Evolutionary conservation across 1,140 invertebrate genomes (phyloP).

Genomic region (Neodiprion pinetum): DNA sequence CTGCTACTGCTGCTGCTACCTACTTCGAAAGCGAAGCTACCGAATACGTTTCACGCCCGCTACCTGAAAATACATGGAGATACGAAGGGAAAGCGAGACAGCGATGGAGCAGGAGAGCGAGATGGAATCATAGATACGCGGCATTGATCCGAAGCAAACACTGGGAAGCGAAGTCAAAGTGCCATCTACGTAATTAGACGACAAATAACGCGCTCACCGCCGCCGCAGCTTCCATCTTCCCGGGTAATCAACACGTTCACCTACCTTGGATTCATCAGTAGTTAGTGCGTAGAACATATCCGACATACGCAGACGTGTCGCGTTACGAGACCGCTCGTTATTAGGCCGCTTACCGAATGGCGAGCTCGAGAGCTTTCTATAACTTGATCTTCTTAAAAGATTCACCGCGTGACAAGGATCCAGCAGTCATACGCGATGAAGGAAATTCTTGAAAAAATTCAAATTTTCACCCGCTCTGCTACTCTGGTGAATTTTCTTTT

Average conservation of each 20-base stretch:
- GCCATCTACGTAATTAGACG: slow-evolving; percentile 15
- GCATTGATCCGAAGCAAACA: slow-evolving; percentile 8
- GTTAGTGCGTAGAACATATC: too few relatives aligned
- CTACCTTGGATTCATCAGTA: background rate
- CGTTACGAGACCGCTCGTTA: too few relatives aligned
- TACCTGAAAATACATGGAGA: background rate
- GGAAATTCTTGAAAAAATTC: too few relatives aligned
- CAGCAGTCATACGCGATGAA: too few relatives aligned
- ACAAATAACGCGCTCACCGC: slow-evolving; percentile 1
- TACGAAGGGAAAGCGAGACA: background rate
- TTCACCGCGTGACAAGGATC: too few relatives aligned
- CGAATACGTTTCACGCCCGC: slow-evolving; percentile 9
- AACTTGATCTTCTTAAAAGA: too few relatives aligned
- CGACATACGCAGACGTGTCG: too few relatives aligned
- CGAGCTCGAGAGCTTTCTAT: too few relatives aligned
- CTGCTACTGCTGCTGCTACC: background rate
- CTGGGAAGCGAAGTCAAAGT: background rate
- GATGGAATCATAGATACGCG: background rate
- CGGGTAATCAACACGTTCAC: background rate
- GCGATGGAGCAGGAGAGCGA: background rate
- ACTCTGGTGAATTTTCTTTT: too few relatives aligned
- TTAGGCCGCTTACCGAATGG: too few relatives aligned
- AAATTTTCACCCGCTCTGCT: too few relatives aligned
- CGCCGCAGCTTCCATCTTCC: background rate
- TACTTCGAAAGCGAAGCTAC: background rate